Evolutionary conservation across 2,888 invertebrate species (phyloP), one percentile per base, ranked within the genome.

Genomic region (Cheilosia grossa): DNA sequence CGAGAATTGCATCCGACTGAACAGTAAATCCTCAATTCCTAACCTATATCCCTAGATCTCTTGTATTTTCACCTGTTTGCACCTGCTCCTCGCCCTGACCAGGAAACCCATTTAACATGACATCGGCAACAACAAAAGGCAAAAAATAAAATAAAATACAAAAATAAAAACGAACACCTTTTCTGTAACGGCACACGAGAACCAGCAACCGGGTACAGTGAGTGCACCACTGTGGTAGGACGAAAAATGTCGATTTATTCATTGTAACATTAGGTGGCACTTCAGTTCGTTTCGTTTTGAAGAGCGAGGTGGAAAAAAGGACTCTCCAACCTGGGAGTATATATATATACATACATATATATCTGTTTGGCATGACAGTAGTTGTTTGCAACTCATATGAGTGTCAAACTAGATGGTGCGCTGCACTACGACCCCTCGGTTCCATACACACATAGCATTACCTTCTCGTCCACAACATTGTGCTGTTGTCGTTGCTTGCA

Each of bases 201-300:
- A 59, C 21, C 37, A 47, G 54, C 56, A n/a, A 59, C 21, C 37
- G 37, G 54, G 15, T 49, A 13, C 9, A 17, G 49, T 3, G 37
- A 37, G 19, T 21, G 21, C 21, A 4, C 19, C 24, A n/a, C 19
- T 0, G 9, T 27, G 9, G 51, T 42, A 42, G 54, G 61, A 64
- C 54, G 73, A 81, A 80, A 80, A 67, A 85, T 67, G 80, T 72
- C 80, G 75, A 85, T 85, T 81, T 81, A 85, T 85, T 85, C 85
- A 85, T 85, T 85, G 85, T 85, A 81, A 81, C 85, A 81, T 85
- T 85, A 72, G 80, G 72, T 85, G 56, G 85, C 80, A 59, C 74
- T 79, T 70, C 58, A 66, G 64, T 59, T 54, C 73, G 73, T 67
- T 59, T 77, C 59, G 27, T 10, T 19, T 37, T 37, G 61, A 6